phyloP scores from a whole-genome alignment of 1,140 invertebrate genomes.

The Rhagoletis pomonella region DNA sequence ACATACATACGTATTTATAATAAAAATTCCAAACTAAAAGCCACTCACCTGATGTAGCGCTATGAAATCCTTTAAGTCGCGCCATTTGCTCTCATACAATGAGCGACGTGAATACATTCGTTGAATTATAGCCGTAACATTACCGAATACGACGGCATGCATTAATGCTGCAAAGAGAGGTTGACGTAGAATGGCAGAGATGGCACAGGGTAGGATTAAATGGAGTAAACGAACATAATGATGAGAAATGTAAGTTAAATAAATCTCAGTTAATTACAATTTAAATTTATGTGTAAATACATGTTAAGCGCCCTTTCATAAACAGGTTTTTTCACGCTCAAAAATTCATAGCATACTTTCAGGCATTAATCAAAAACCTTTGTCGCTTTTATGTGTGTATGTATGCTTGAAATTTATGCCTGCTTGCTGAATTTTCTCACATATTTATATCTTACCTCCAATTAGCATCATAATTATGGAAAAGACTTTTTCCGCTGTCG shows the following conservation, averaged over 20 bases:
- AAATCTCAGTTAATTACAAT: conserved; percentile 3
- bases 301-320: too few relatives aligned
- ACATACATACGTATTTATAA: too few relatives aligned
- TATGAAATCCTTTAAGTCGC: conserved; percentile 97
- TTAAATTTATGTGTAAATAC: background rate
- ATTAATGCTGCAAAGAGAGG: conserved; percentile 84
- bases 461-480: conserved; percentile 96
- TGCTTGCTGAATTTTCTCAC: too few relatives aligned
- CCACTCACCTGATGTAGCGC: conserved; percentile 84
- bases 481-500: conserved; percentile 94
- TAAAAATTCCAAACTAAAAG: too few relatives aligned
- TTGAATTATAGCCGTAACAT: conserved; percentile 99
- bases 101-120: conserved; percentile 98
- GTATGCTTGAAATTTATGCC: background rate
- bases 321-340: background rate
- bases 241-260: background rate
- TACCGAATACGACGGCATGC: conserved; percentile 99
- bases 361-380: background rate
- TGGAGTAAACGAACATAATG: background rate
- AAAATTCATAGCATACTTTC: background rate
- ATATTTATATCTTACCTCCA: conserved; percentile 90
- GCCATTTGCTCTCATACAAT: conserved; percentile 96
- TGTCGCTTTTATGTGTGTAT: background rate
- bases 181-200: background rate
- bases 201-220: background rate